A percentile compares a stretch with the other conserved stretches of the same genome.
Conservation (phyloP, 2,888 invertebrate species). For the Orchesellides sinensis region DNA sequence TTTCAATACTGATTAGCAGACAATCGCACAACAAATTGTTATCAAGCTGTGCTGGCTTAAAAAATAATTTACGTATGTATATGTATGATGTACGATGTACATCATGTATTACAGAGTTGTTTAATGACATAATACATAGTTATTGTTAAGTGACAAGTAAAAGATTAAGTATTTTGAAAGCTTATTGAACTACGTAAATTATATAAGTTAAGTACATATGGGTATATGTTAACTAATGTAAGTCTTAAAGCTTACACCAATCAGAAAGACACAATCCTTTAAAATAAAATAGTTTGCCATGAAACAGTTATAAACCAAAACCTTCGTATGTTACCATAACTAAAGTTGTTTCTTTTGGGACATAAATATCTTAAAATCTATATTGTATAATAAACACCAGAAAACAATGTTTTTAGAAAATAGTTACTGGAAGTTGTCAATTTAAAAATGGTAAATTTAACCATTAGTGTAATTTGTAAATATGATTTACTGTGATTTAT, state of each 20-base stretch:
- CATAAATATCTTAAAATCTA: not conserved
- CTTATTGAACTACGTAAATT: constrained; percentile 18
- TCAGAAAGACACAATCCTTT: constrained; percentile 65
- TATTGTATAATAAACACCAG: not conserved
- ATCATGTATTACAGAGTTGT: not conserved
- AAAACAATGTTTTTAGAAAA: constrained; percentile 23
- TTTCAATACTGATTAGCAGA: constrained; percentile 66
- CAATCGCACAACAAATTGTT: constrained; percentile 67
- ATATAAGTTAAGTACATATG: constrained; percentile 3
- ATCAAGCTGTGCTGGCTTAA: constrained; percentile 66
- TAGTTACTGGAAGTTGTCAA: constrained; percentile 23
- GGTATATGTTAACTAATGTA: constrained; percentile 35
- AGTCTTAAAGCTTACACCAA: constrained; percentile 65
- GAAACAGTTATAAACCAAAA: too few species aligned
- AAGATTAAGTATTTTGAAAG: constrained; percentile 41
- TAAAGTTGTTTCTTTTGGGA: too few species aligned
- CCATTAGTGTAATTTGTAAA: constrained; percentile 55
- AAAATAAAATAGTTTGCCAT: too few species aligned
- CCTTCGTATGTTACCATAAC: too few species aligned
- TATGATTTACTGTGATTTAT: constrained; percentile 64
- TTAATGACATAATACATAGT: not conserved
- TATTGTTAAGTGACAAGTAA: not conserved
- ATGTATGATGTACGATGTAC: constrained; percentile 28
- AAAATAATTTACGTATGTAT: not conserved
- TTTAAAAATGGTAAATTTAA: constrained; percentile 28